Base-by-base conservation (phyloP, 2,113 vertebrate species). In the Cyphomyrus plagiostoma region DNA sequence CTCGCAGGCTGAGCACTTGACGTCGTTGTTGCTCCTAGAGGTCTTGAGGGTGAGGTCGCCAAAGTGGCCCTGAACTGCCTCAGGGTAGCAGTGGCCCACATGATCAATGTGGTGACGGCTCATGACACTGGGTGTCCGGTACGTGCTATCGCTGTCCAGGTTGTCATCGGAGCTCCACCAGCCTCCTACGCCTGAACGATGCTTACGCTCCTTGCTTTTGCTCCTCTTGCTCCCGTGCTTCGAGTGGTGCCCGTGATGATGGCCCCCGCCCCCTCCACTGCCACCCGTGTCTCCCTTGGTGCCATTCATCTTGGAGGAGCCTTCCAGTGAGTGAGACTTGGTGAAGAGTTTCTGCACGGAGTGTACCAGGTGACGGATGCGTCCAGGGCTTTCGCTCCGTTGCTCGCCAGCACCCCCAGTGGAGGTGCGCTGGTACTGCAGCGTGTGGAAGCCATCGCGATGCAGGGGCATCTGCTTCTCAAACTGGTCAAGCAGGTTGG, bases 101-200 rank as follows among this genome's bases (percentile, higher is more conserved):
- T 96, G 97, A 92, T 98, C 98, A 58, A 93, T 87, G 3, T 97
- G 97, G 92, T 97, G 98, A 89, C 98, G 94, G 89, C 95, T 96
- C 93, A 97, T 95, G 93, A 97, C 95, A 23, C 98, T 97, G 89
- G 98, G 95, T n/a, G 97, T 96, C 92, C 98, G 96, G 93, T 97
- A 98, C 90, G 98, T 98, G 96, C 98, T 97, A 95, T 99, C 98
- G 0, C 98, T 98, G 94, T 99, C 98, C 95, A 99, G 95, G 95
- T 99, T 99, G 93, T 99, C 98, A 0, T 99, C 98, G 0, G 98
- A 99, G 94, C 98, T 98, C 98, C 98, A 99, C 98, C 98, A 99
- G 92, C 97, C 97, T 80, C 97, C 97, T 86, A 95, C 93, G 53
- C 96, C 96, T 0, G 97, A 94, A 90, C 97, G 97, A 92, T 97